phyloP scores from a whole-genome alignment of 2,888 invertebrate genomes.

The Hololepta plana region DNA sequence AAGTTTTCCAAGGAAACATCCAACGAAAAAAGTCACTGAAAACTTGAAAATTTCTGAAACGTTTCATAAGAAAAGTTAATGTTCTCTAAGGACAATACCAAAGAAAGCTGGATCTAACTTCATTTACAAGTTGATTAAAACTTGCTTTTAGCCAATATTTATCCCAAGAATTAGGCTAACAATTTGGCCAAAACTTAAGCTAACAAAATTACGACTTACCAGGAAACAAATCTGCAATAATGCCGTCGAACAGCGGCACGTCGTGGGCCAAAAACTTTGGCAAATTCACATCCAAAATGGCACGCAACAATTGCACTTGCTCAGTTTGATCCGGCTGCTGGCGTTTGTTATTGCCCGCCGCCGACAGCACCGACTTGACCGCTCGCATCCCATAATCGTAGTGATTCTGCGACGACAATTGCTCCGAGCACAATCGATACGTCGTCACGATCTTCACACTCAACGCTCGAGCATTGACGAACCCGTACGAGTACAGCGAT shows the following conservation, averaged over 20 bases:
- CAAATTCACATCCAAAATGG: constrained; percentile 78
- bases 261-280: constrained; percentile 83
- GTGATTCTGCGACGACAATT: constrained; percentile 31
- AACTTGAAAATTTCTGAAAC: no score
- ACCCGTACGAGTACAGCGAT: constrained; percentile 37
- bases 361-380: constrained; percentile 35
- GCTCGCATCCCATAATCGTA: constrained; percentile 38
- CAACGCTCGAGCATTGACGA: constrained; percentile 30
- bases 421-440: constrained; percentile 34
- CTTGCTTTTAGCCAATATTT: no score
- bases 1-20: no score
- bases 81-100: no score
- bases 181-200: no score
- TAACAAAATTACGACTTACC: no score
- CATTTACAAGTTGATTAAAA: no score
- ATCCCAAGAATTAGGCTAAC: no score
- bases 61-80: no score
- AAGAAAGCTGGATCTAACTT: no score
- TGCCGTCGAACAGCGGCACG: constrained; percentile 69
- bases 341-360: constrained; percentile 35
- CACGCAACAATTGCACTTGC: constrained; percentile 55
- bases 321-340: constrained; percentile 34
- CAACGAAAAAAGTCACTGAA: no score
- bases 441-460: constrained; percentile 34
- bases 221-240: constrained; percentile 82